Percentiles rank a stretch among this genome's conserved stretches.
phyloP scores from a whole-genome alignment of 2,113 vertebrate genomes.

The Oophaga pumilio region DNA sequence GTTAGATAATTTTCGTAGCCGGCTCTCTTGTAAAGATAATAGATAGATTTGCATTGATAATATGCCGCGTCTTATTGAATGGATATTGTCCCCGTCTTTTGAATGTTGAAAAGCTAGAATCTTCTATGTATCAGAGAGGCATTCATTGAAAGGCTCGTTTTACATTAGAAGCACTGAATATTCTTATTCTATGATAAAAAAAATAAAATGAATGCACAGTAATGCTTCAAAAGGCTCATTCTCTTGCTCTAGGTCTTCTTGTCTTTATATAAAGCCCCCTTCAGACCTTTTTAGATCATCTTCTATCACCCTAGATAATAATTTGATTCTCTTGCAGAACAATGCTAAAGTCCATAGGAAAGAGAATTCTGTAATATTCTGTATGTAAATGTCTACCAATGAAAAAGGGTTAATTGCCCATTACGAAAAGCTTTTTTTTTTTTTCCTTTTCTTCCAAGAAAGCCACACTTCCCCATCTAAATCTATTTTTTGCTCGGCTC shows the following conservation, averaged over 20 bases:
- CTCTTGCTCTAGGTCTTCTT: constrained; percentile 8
- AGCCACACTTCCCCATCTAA: constrained; percentile 66
- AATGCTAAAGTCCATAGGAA: constrained; percentile 31
- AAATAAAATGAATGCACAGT: not conserved
- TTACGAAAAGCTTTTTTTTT: constrained; percentile 63
- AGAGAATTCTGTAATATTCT: constrained; percentile 55
- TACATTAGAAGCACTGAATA: not conserved
- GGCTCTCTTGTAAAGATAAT: not conserved
- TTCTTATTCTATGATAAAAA: not conserved
- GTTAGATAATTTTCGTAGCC: not conserved
- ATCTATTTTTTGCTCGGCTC: constrained; percentile 66
- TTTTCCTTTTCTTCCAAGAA: constrained; percentile 57
- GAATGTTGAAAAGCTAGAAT: not conserved
- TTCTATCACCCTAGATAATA: constrained; percentile 15
- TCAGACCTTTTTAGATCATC: constrained; percentile 35
- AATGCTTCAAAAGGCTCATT: not conserved
- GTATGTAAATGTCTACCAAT: constrained; percentile 48
- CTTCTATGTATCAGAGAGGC: not conserved
- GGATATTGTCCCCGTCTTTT: constrained; percentile 29
- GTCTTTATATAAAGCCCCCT: constrained; percentile 22
- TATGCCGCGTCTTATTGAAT: constrained; percentile 2
- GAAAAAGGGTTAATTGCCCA: constrained; percentile 68
- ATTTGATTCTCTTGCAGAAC: constrained; percentile 23
- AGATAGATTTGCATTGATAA: constrained; percentile 27
- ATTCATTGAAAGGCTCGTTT: constrained; percentile 36